Conservation (phyloP, 2,888 invertebrate species). For the Physocephala rufipes region DNA sequence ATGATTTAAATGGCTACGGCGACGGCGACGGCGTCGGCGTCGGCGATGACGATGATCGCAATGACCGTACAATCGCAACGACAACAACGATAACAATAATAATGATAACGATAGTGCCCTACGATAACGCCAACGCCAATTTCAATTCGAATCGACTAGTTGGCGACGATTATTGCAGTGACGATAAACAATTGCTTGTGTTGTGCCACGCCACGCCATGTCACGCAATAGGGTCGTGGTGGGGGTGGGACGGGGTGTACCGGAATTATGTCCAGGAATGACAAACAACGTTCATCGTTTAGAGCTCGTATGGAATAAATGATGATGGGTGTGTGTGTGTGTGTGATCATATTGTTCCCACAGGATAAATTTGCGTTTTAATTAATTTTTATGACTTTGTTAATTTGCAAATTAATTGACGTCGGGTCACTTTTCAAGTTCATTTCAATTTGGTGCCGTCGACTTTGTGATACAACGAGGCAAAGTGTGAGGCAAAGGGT, state of each 20-base stretch:
- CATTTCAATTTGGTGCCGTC: slow-evolving; percentile 26
- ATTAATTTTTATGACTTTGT: slow-evolving; percentile 45
- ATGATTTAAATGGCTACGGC: slow-evolving; percentile 1
- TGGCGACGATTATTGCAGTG: not conserved
- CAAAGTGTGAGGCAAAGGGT: no score
- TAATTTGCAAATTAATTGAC: slow-evolving; percentile 51
- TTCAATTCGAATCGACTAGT: no score
- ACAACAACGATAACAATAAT: not conserved
- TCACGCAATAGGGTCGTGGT: no score
- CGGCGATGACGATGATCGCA: not conserved
- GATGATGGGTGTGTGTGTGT: no score
- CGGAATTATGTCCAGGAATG: no score
- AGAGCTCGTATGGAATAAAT: no score
- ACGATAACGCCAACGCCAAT: not conserved
- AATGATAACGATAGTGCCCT: not conserved
- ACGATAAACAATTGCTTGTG: not conserved
- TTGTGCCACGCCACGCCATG: no score
- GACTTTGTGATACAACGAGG: slow-evolving; percentile 15
- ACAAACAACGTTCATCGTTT: no score
- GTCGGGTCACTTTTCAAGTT: slow-evolving; percentile 39
- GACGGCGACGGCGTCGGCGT: not conserved
- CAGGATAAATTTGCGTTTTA: slow-evolving; percentile 38
- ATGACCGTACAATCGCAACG: not conserved
- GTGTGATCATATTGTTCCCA: slow-evolving; percentile 20
- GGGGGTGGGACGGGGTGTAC: no score